phyloP scores from a whole-genome alignment of 2,888 invertebrate species.

The Drosophila mimica region DNA sequence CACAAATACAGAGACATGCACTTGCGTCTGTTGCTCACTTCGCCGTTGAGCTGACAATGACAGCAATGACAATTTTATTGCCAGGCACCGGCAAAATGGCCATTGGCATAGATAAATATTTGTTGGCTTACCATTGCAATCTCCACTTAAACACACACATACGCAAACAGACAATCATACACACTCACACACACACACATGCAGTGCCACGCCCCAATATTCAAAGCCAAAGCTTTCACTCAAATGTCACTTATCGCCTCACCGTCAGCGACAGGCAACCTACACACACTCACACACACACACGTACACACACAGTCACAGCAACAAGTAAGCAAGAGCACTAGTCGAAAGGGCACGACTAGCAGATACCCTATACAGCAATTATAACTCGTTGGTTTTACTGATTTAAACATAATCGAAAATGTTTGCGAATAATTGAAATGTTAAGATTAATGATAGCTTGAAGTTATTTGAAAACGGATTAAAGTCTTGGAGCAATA shows the following conservation, averaged over 20 bases:
- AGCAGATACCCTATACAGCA: not conserved
- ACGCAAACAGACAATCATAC: constrained; percentile 7
- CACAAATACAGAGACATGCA: constrained; percentile 21
- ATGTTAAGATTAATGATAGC: not conserved
- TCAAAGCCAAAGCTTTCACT: constrained; percentile 68
- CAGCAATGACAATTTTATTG: constrained; percentile 79
- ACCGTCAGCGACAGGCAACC: constrained; percentile 32
- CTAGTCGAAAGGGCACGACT: not conserved
- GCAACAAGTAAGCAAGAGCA: constrained; percentile 9
- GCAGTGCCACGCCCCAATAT: constrained; percentile 31
- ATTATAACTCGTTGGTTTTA: not conserved
- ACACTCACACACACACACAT: constrained; percentile 1
- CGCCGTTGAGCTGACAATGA: constrained; percentile 78
- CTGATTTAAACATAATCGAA: too few relatives aligned
- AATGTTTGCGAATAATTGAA: not conserved
- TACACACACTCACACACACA: constrained; percentile 31
- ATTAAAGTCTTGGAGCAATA: too few relatives aligned
- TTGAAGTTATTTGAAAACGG: too few relatives aligned
- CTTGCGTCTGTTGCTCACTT: constrained; percentile 72
- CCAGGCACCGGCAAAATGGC: constrained; percentile 74
- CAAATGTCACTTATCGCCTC: constrained; percentile 75
- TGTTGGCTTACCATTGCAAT: constrained; percentile 72
- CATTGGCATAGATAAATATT: constrained; percentile 78
- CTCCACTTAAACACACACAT: constrained; percentile 23
- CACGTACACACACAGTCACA: constrained; percentile 35